Evolutionary conservation across 2,888 invertebrate species (phyloP).

Genomic region (Barypeithes pellucidus): DNA sequence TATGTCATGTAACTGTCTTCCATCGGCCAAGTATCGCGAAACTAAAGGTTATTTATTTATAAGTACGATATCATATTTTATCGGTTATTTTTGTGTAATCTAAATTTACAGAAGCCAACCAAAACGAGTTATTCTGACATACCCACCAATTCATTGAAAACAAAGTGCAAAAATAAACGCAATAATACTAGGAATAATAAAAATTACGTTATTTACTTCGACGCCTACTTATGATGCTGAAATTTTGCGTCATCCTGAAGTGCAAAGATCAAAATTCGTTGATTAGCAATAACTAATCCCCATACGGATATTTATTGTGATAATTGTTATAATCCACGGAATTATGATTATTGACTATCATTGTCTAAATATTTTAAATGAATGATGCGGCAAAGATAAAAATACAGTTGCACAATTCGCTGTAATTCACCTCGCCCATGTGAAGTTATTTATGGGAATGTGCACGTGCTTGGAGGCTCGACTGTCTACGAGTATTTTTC

Average conservation of each 20-base stretch:
- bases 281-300: neutral
- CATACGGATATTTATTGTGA: no score
- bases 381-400: neutral
- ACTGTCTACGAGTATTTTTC: slow-evolving; percentile 21
- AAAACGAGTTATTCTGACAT: neutral
- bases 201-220: neutral
- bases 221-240: neutral
- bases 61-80: neutral
- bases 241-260: neutral
- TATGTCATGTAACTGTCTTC: no score
- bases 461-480: slow-evolving; percentile 45
- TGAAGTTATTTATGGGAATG: slow-evolving; percentile 39
- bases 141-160: neutral
- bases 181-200: neutral
- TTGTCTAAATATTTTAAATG: neutral
- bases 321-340: no score
- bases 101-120: neutral
- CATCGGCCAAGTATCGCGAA: neutral
- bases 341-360: neutral
- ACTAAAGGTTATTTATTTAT: neutral
- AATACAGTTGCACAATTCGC: slow-evolving; percentile 36
- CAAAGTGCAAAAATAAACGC: neutral
- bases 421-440: slow-evolving; percentile 34
- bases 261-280: slow-evolving; percentile 14
- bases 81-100: neutral